Base-by-base conservation (phyloP, 2,888 invertebrate genomes). In the Phragmatobia fuliginosa region DNA sequence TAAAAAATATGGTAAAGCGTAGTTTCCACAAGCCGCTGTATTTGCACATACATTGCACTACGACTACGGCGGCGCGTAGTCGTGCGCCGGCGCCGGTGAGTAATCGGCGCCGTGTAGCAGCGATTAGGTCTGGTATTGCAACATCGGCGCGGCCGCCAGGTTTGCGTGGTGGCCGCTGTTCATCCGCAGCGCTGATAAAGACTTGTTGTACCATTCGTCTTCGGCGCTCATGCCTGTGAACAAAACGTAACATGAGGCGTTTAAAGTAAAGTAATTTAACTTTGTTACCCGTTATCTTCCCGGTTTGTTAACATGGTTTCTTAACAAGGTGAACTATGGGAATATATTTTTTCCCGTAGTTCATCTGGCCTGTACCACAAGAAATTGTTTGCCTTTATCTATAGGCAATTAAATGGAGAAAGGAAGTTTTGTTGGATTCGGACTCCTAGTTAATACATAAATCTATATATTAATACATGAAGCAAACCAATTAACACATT, bases 201-300 rank as follows among this genome's bases (percentile, higher is more conserved):
- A 99, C 95, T 99, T 99, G 96, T 99, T 99, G 96, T 99, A 99
- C 99, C 99, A 99, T 94, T 99, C 99, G 91, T 98, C 99, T 91
- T 98, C 98, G 63, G 98, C 97, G 81, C 97, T 97, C 98, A 98
- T 98, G 83, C 98, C 98, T 98, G 95, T 56, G 90, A 67, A 77
- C n/a, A 62, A 45, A n/a, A 70, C 8, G 52, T 45, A 63, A 18
- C 68, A 28, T 68, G 18, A 62, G n/a, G 32, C n/a, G 32, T 3
- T 21, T 28, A 41, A 28, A 62, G 1, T 38, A 21, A 38, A 62
- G 16, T n/a, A n/a, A n/a, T n/a, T n/a, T n/a, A n/a, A n/a, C n/a
- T n/a, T n/a, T n/a, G n/a, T n/a, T n/a, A n/a, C n/a, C n/a, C n/a
- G n/a, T n/a, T n/a, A n/a, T n/a, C n/a, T n/a, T 25, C 25, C 36